Percentiles rank a stretch among this genome's conserved stretches.
phyloP scores from a whole-genome alignment of 2,888 invertebrate genomes.

The Harmothoe impar region DNA sequence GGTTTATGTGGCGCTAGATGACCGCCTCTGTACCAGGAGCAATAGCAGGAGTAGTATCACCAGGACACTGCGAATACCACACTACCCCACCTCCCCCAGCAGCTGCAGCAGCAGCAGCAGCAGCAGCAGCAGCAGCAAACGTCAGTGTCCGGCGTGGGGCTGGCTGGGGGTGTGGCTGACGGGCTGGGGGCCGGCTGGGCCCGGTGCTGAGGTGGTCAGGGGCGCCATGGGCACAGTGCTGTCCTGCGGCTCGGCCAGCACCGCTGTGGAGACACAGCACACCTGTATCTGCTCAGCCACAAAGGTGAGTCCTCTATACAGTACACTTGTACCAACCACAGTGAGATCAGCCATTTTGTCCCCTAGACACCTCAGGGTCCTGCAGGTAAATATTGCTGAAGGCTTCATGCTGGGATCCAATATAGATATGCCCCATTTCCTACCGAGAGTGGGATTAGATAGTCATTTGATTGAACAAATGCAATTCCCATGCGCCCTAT shows the following conservation, averaged over 20 bases:
- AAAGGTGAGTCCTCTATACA: slow-evolving; percentile 31
- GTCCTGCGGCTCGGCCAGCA: slow-evolving; percentile 55
- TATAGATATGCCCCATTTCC: too few species aligned
- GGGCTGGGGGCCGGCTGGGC: background rate
- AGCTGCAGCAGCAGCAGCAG: background rate
- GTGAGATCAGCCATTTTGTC: too few species aligned
- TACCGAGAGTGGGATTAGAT: too few species aligned
- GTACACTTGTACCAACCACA: background rate
- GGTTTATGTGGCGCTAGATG: background rate
- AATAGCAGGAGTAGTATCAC: background rate
- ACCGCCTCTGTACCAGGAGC: background rate
- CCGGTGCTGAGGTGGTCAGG: background rate
- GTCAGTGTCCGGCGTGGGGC: background rate
- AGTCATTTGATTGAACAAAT: background rate
- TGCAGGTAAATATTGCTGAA: too few species aligned
- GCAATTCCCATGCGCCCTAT: background rate
- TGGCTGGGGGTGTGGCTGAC: background rate
- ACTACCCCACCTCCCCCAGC: background rate
- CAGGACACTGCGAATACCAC: background rate
- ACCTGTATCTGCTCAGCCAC: slow-evolving; percentile 56
- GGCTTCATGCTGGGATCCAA: too few species aligned
- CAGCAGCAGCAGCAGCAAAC: background rate
- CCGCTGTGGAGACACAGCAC: slow-evolving; percentile 38
- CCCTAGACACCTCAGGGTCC: too few species aligned
- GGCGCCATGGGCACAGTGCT: slow-evolving; percentile 54